These are phyloP conservation scores for Chaetogeoica ovagalla DNA, from an alignment of 2,888 invertebrate genomes.

Conservation along the genomic window DNA sequence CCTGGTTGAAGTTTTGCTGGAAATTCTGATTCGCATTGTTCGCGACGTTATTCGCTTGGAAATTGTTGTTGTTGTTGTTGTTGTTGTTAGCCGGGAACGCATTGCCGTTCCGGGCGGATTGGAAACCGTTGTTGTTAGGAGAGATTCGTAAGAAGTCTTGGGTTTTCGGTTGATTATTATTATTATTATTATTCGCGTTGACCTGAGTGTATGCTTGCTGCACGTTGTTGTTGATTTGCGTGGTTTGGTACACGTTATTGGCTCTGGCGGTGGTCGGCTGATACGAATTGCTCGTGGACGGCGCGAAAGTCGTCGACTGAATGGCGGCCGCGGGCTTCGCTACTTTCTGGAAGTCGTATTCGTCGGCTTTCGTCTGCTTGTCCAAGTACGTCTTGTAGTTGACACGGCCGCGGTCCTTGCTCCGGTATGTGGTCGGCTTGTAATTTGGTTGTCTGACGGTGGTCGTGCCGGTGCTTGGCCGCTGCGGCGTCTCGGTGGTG, in stretches of 20 bases:
- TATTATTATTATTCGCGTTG: neutral
- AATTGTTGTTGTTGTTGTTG: slow-evolving; percentile 20
- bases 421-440: slow-evolving; percentile 41
- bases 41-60: slow-evolving; percentile 9
- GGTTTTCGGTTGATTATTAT: neutral
- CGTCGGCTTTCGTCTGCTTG: slow-evolving; percentile 34
- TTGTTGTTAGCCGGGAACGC: too few species aligned
- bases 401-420: slow-evolving; percentile 45
- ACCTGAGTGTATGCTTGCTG: too few species aligned
- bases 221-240: neutral
- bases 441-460: slow-evolving; percentile 24
- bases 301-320: slow-evolving; percentile 13
- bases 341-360: slow-evolving; percentile 22
- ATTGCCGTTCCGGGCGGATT: neutral
- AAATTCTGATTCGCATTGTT: slow-evolving; percentile 18
- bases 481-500: slow-evolving; percentile 26
- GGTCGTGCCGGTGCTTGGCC: slow-evolving; percentile 24
- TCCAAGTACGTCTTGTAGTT: slow-evolving; percentile 48
- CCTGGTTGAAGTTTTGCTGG: neutral
- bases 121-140: slow-evolving; percentile 19
- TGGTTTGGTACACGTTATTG: slow-evolving; percentile 12
- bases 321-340: neutral
- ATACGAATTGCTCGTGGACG: neutral
- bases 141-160: slow-evolving; percentile 14
- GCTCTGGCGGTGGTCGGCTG: slow-evolving; percentile 8